These are phyloP conservation scores for Oikopleura vanhoeffeni DNA, from an alignment of 23 tunicate genomes.

Conservation along the genomic window DNA sequence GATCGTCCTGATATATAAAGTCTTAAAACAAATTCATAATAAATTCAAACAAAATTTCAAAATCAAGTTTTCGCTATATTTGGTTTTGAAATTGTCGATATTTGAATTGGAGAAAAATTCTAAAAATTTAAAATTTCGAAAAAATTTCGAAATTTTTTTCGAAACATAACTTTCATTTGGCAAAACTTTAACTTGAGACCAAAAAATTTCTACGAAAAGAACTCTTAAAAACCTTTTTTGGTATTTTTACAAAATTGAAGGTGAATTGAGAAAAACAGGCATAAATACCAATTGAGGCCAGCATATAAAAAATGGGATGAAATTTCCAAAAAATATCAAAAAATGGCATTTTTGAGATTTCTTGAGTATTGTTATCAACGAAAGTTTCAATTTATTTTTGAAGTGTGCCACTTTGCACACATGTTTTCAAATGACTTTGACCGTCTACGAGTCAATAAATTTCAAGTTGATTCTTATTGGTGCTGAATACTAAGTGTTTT, in stretches of 20 bases:
- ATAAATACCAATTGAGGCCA: neutral
- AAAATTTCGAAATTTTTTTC: too few relatives aligned
- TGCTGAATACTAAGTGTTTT: too few relatives aligned
- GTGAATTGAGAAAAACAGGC: neutral
- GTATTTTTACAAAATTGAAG: neutral
- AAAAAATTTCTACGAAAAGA: neutral
- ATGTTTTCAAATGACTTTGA: too few relatives aligned
- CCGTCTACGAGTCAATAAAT: neutral
- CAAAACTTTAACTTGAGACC: too few relatives aligned
- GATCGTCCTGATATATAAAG: too few relatives aligned
- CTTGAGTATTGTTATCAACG: too few relatives aligned
- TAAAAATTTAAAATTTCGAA: too few relatives aligned
- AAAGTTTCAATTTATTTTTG: too few relatives aligned
- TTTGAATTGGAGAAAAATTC: neutral
- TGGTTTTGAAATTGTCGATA: neutral
- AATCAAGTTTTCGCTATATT: neutral
- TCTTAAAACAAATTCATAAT: too few relatives aligned
- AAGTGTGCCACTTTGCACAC: too few relatives aligned
- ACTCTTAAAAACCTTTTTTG: neutral
- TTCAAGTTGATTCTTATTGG: neutral
- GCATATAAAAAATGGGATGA: neutral
- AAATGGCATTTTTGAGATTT: too few relatives aligned
- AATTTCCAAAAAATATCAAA: neutral
- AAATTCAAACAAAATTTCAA: too few relatives aligned
- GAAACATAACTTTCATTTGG: neutral